Evolutionary conservation across 1,140 invertebrate genomes (phyloP).

Genomic region (Sitobion miscanthi): DNA sequence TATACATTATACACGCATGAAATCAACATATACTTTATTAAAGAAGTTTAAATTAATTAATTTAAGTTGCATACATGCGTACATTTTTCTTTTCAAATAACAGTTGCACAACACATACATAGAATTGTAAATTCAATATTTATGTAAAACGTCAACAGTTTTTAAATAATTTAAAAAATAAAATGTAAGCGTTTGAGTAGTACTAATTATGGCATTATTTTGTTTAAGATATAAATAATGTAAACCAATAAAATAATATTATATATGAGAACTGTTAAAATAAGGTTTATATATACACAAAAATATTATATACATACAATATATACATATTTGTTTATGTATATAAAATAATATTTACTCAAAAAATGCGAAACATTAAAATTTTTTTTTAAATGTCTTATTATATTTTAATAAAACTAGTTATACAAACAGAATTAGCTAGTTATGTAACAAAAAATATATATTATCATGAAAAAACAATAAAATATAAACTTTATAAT

Average conservation of each 20-base stretch:
- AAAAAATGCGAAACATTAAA: background rate
- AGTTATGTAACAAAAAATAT: conserved; percentile 53
- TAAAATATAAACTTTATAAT: conserved; percentile 52
- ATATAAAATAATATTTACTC: background rate
- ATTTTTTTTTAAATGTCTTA: conserved; percentile 9
- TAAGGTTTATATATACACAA: background rate
- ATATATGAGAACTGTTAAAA: background rate
- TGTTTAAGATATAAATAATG: background rate
- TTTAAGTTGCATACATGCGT: background rate
- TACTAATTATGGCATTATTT: background rate
- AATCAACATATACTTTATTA: conserved; percentile 28
- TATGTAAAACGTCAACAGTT: background rate
- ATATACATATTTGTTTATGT: background rate
- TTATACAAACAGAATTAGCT: conserved; percentile 22
- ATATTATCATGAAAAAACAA: conserved; percentile 43
- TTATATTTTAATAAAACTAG: conserved; percentile 44
- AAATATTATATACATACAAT: background rate
- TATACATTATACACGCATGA: background rate
- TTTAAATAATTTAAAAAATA: background rate
- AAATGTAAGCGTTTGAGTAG: conserved; percentile 20
- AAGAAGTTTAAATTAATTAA: conserved; percentile 13
- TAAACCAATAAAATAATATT: background rate
- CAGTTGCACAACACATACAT: background rate
- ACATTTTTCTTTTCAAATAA: background rate
- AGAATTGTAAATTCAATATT: conserved; percentile 14